A percentile compares a stretch with the other conserved stretches of the same genome.
Evolutionary conservation across 2,797 vertebrate genomes (phyloP).

Genomic region (Carcharodon carcharias): DNA sequence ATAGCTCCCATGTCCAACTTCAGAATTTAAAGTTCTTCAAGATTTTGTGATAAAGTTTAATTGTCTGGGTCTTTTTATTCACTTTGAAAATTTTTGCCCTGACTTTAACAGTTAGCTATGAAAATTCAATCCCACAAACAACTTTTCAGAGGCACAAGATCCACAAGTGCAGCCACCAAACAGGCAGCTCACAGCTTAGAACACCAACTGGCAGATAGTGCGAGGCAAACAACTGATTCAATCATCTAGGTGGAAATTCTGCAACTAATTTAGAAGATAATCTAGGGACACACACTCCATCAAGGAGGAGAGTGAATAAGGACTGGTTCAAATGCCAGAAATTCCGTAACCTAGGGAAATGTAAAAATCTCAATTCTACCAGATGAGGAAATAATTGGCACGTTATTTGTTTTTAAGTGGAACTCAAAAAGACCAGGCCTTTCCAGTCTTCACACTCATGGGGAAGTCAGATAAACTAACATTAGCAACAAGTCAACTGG

Average conservation of each 20-base stretch:
- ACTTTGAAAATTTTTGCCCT: neutral
- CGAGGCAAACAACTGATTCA: neutral
- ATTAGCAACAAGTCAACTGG: neutral
- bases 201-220: neutral
- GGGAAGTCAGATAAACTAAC: neutral
- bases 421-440: neutral
- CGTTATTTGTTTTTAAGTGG: neutral
- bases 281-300: neutral
- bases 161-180: neutral
- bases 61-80: too few species aligned
- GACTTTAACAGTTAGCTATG: neutral
- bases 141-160: neutral
- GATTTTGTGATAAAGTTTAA: neutral
- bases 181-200: neutral
- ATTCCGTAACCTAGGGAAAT: neutral
- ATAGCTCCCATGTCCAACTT: too few species aligned
- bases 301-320: neutral
- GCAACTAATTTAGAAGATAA: neutral
- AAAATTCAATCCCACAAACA: neutral
- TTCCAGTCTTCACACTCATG: neutral
- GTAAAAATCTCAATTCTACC: neutral
- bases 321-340: neutral
- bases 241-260: neutral
- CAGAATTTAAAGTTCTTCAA: neutral
- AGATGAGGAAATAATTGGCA: too few species aligned